phyloP scores from a whole-genome alignment of 1,140 invertebrate species.

The Drosophila ohnishii region DNA sequence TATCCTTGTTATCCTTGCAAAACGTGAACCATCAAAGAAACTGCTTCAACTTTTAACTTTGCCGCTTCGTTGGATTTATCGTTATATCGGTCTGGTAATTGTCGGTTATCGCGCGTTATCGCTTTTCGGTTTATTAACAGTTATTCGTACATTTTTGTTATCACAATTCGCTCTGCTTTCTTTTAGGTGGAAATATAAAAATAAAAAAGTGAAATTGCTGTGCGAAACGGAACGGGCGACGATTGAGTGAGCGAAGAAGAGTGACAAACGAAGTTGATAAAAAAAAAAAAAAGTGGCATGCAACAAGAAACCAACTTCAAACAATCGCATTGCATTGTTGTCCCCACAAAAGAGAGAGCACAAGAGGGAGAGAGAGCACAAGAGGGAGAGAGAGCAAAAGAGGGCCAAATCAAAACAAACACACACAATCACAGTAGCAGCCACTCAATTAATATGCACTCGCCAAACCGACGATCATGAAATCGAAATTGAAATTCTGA shows the following conservation, averaged over 20 bases:
- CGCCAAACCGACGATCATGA: conserved; percentile 43
- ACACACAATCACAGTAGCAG: conserved; percentile 21
- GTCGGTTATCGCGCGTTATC: conserved; percentile 23
- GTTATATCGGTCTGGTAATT: conserved; percentile 17
- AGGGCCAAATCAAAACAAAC: conserved; percentile 42
- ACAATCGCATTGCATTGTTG: conserved; percentile 45
- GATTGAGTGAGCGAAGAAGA: conserved; percentile 14
- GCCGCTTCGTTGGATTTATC: neutral
- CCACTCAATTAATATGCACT: conserved; percentile 56
- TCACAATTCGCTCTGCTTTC: conserved; percentile 49
- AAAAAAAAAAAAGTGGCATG: conserved; percentile 23
- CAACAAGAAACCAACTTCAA: conserved; percentile 33
- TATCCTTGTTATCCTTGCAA: conserved; percentile 37
- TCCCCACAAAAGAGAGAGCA: conserved; percentile 1
- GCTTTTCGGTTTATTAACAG: conserved; percentile 19
- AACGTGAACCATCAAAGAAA: conserved; percentile 66
- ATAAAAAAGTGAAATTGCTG: conserved; percentile 58
- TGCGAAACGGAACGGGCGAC: conserved; percentile 29
- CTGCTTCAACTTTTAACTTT: conserved; percentile 9
- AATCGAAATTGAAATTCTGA: conserved; percentile 58
- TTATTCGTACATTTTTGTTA: conserved; percentile 44
- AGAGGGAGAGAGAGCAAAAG: neutral
- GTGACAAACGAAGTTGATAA: conserved; percentile 9
- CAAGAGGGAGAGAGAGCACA: neutral
- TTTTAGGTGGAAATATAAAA: conserved; percentile 14